A percentile compares a stretch with the other conserved stretches of the same genome.
These are phyloP conservation scores for Myotis brandtii DNA, from an alignment of 2,113 vertebrate species.

Conservation along the genomic window DNA sequence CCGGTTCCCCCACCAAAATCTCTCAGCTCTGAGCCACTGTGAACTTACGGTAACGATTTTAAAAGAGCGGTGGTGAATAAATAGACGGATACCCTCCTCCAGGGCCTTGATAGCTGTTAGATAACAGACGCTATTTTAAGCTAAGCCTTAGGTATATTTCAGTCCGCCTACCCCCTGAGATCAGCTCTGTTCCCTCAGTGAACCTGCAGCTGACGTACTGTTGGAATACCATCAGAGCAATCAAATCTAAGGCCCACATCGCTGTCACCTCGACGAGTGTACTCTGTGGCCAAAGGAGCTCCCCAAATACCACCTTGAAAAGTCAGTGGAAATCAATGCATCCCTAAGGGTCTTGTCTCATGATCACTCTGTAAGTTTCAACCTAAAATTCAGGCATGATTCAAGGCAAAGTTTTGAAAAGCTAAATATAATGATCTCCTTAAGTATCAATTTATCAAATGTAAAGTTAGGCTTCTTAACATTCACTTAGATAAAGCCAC, in stretches of 20 bases:
- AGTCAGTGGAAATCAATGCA: background rate
- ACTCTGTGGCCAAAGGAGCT: background rate
- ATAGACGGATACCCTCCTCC: constrained; percentile 29
- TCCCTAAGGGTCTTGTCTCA: background rate
- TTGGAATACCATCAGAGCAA: background rate
- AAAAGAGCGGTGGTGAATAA: background rate
- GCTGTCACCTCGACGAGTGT: background rate
- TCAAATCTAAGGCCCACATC: background rate
- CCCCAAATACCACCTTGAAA: background rate
- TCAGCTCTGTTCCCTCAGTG: background rate
- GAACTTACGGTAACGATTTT: background rate
- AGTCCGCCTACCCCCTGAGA: background rate
- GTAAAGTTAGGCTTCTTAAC: background rate
- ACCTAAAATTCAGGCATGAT: background rate
- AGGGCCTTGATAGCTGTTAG: background rate
- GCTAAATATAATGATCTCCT: background rate
- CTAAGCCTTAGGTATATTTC: background rate
- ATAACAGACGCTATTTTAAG: background rate
- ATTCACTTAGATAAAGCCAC: background rate
- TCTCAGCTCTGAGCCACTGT: background rate
- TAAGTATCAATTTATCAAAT: background rate
- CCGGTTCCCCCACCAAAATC: background rate
- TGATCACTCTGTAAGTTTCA: background rate
- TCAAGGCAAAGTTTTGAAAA: background rate
- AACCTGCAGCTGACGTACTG: background rate